Conservation (phyloP, 1,140 invertebrate genomes). For the Harpegnathos saltator region DNA sequence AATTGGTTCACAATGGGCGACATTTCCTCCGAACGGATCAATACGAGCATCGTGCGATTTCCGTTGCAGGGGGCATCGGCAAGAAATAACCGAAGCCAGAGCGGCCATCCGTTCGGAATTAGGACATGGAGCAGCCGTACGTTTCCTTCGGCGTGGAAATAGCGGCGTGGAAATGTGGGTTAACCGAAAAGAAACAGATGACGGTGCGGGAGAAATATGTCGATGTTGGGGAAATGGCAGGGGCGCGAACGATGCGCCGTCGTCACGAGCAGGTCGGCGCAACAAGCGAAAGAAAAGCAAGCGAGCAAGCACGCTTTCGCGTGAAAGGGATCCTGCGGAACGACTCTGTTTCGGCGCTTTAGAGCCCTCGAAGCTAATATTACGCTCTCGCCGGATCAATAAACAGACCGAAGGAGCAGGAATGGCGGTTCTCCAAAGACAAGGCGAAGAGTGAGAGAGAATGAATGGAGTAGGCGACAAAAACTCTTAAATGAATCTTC, state of each 20-base stretch:
- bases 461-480: slow-evolving; percentile 41
- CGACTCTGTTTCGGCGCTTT: neutral
- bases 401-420: slow-evolving; percentile 16
- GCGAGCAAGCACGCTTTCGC: too few species aligned
- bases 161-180: neutral
- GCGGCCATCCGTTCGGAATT: neutral
- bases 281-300: neutral
- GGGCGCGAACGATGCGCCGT: too few species aligned
- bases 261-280: neutral
- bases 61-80: neutral
- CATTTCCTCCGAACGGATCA: slow-evolving; percentile 28
- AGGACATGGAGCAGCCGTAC: neutral
- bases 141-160: neutral
- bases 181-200: slow-evolving; percentile 1
- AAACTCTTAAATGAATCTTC: slow-evolving; percentile 56
- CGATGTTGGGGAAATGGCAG: neutral
- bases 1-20: slow-evolving; percentile 45
- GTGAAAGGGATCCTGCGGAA: neutral
- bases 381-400: slow-evolving; percentile 35
- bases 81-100: slow-evolving; percentile 24
- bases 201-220: neutral
- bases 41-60: slow-evolving; percentile 13
- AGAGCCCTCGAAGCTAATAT: slow-evolving; percentile 1
- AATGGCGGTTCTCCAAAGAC: slow-evolving; percentile 4
- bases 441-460: slow-evolving; percentile 29